phyloP scores from a whole-genome alignment of 2,888 invertebrate species.

The Tuta absoluta region DNA sequence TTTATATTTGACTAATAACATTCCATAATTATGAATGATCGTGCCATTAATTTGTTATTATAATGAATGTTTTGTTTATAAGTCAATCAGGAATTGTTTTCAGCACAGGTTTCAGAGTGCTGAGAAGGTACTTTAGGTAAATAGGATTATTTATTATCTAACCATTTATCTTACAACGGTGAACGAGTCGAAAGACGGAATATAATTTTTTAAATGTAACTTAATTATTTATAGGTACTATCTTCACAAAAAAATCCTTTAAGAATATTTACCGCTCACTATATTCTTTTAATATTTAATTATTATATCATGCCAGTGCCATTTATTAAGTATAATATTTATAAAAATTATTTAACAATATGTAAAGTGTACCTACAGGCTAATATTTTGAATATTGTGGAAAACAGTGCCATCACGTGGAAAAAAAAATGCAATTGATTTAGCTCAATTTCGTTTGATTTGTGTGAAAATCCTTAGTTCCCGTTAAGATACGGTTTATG shows the following conservation, averaged over 20 bases:
- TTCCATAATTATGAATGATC: constrained; percentile 42
- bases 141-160: too few species aligned
- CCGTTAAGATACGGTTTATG: too few species aligned
- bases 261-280: too few species aligned
- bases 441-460: too few species aligned
- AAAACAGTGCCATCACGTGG: too few species aligned
- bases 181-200: too few species aligned
- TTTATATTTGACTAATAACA: constrained; percentile 35
- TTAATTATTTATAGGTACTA: background rate
- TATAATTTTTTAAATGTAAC: too few species aligned
- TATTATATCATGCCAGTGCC: constrained; percentile 19
- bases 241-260: background rate
- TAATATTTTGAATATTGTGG: background rate
- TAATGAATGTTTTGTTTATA: background rate
- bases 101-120: background rate
- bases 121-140: too few species aligned
- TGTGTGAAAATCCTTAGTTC: too few species aligned
- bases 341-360: background rate
- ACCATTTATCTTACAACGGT: too few species aligned
- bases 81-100: background rate
- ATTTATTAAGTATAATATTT: constrained; percentile 15
- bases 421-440: too few species aligned
- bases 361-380: background rate
- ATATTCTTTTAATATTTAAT: too few species aligned
- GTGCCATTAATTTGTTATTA: constrained; percentile 46